Percentiles rank a stretch among this genome's conserved stretches.
These are phyloP conservation scores for Apodemus agrarius DNA, from an alignment of 2,797 vertebrate genomes.

Conservation along the genomic window DNA sequence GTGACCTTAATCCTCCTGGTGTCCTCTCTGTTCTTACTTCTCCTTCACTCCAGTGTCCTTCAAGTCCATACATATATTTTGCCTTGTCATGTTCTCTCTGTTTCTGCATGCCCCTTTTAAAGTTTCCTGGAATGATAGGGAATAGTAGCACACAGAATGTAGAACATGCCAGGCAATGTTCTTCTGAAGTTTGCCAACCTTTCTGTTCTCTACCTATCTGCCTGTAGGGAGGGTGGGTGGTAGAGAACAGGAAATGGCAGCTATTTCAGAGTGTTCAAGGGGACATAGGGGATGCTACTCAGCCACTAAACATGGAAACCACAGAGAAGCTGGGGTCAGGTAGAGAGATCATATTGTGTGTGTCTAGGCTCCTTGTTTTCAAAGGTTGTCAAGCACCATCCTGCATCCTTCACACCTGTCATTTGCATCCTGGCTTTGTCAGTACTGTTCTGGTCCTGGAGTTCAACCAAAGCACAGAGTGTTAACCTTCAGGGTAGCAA, in stretches of 20 bases:
- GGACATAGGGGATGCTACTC: too few species aligned
- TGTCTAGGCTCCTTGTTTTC: not conserved
- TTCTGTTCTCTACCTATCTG: not conserved
- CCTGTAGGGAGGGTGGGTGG: too few species aligned
- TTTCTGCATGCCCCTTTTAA: too few species aligned
- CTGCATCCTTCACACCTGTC: not conserved
- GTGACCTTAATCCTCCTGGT: fast-evolving
- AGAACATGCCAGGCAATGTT: fast-evolving
- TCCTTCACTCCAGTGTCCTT: not conserved
- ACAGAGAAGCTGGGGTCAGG: not conserved
- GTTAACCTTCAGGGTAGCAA: not conserved
- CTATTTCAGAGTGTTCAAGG: not conserved
- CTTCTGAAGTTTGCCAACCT: not conserved
- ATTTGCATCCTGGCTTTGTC: not conserved
- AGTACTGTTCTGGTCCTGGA: not conserved
- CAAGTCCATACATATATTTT: not conserved
- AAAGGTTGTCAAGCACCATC: too few species aligned
- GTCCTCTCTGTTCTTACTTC: not conserved
- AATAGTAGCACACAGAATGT: not conserved
- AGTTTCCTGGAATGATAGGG: not conserved
- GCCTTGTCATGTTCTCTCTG: not conserved
- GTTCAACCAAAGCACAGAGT: not conserved
- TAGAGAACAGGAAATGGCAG: not conserved
- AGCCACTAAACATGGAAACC: not conserved
- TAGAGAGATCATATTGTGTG: not conserved